Evolutionary conservation across 1,140 invertebrate genomes (phyloP).

Genomic region (Zaprionus africanus): DNA sequence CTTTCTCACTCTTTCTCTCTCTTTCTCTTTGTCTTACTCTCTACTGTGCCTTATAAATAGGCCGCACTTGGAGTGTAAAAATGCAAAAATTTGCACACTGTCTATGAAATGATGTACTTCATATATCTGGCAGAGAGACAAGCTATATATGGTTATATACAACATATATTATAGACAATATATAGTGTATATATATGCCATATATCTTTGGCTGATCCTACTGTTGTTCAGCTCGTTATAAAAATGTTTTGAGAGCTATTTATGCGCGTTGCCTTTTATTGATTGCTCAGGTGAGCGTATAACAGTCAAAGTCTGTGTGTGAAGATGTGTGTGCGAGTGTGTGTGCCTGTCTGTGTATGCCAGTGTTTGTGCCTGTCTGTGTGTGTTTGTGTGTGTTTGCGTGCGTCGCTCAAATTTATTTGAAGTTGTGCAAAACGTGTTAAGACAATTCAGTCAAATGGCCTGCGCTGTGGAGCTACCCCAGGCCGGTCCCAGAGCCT

Average conservation of each 20-base stretch:
- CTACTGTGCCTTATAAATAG: conserved; percentile 45
- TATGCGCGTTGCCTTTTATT: conserved; percentile 34
- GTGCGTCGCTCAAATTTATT: conserved; percentile 68
- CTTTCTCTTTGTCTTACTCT: not conserved
- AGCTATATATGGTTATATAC: not conserved
- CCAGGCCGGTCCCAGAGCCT: not conserved
- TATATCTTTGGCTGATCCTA: conserved; percentile 33
- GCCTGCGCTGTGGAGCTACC: conserved; percentile 34
- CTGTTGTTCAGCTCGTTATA: conserved; percentile 17
- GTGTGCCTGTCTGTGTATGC: not conserved
- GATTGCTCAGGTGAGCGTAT: conserved; percentile 33
- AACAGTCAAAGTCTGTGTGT: not conserved
- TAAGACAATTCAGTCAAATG: conserved; percentile 64
- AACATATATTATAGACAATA: not conserved
- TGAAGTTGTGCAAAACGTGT: conserved; percentile 59
- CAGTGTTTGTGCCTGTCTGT: conserved; percentile 10
- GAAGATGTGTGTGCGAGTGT: conserved; percentile 3
- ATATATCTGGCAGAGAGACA: not conserved
- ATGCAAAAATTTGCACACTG: conserved; percentile 50
- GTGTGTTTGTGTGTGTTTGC: conserved; percentile 41
- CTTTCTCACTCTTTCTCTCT: not conserved
- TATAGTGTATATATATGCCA: not conserved
- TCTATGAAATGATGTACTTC: conserved; percentile 47
- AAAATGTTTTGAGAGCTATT: conserved; percentile 26
- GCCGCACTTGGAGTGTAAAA: conserved; percentile 28